phyloP scores from a whole-genome alignment of 2,113 vertebrate species.

The Triplophysa rosa region DNA sequence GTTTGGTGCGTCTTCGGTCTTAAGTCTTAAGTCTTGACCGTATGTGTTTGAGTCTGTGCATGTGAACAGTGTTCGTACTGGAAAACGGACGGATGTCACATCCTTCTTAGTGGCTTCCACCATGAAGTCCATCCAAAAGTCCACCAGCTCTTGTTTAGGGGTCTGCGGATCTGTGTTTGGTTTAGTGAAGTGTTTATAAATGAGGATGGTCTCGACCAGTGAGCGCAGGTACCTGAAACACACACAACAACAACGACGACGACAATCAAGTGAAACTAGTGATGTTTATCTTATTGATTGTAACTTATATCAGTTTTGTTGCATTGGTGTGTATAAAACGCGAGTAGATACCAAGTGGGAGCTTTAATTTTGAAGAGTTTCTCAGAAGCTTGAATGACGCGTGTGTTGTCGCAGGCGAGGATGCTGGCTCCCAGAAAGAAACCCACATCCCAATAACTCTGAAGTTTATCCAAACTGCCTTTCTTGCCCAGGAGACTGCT shows the following conservation, averaged over 20 bases:
- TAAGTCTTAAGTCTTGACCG: background rate
- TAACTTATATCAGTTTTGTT: no score
- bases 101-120: conserved; percentile 94
- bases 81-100: conserved; percentile 93
- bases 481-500: conserved; percentile 97
- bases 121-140: conserved; percentile 99
- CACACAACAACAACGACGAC: background rate
- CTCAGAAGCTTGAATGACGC: conserved; percentile 95
- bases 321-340: background rate
- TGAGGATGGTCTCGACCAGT: conserved; percentile 93
- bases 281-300: background rate
- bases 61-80: conserved; percentile 75
- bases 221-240: conserved; percentile 89
- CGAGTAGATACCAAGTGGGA: conserved; percentile 85
- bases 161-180: conserved; percentile 80
- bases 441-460: conserved; percentile 99
- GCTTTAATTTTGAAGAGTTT: conserved; percentile 97
- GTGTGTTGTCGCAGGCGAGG: conserved; percentile 89
- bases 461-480: conserved; percentile 94
- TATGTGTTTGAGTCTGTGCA: background rate
- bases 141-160: conserved; percentile 88
- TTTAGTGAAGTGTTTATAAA: conserved; percentile 95
- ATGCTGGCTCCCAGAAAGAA: conserved; percentile 96
- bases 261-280: no score
- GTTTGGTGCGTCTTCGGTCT: no score